These are phyloP conservation scores for Carabus problematicus DNA, from an alignment of 2,888 invertebrate genomes.

Conservation along the genomic window DNA sequence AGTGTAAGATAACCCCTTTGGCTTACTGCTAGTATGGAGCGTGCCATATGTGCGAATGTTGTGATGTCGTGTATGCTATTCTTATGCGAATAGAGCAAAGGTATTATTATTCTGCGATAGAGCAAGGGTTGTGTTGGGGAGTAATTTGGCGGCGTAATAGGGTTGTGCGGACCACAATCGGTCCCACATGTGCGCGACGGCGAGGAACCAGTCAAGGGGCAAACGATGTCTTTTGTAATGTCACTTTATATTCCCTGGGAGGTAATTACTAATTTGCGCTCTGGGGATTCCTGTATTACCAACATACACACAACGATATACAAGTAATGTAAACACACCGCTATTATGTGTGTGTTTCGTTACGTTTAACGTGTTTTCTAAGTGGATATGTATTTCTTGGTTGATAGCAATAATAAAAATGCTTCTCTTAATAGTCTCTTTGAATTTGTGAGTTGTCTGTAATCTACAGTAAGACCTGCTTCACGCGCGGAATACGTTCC, in stretches of 20 bases:
- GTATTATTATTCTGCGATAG: no score
- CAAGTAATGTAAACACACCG: not conserved
- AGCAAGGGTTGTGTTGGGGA: constrained; percentile 44
- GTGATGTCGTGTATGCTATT: no score
- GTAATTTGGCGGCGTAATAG: constrained; percentile 11
- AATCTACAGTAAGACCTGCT: no score
- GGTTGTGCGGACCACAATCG: constrained; percentile 2
- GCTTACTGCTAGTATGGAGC: no score
- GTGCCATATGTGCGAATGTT: no score
- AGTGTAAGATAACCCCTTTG: no score
- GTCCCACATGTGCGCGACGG: not conserved
- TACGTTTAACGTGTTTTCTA: no score
- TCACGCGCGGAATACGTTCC: no score
- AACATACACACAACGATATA: constrained; percentile 1
- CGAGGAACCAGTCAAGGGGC: constrained; percentile 45
- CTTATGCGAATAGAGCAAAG: constrained; percentile 31
- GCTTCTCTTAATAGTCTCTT: no score
- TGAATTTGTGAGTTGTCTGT: no score
- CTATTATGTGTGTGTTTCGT: not conserved
- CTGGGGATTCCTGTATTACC: constrained; percentile 19
- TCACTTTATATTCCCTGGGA: constrained; percentile 49
- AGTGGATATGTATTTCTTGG: no score
- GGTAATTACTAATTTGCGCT: constrained; percentile 50
- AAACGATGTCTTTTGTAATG: constrained; percentile 49
- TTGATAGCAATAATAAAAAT: no score